Percentiles rank a stretch among this genome's conserved stretches.
Conservation (phyloP, 1,140 invertebrate species). For the Bombus pascuorum region DNA sequence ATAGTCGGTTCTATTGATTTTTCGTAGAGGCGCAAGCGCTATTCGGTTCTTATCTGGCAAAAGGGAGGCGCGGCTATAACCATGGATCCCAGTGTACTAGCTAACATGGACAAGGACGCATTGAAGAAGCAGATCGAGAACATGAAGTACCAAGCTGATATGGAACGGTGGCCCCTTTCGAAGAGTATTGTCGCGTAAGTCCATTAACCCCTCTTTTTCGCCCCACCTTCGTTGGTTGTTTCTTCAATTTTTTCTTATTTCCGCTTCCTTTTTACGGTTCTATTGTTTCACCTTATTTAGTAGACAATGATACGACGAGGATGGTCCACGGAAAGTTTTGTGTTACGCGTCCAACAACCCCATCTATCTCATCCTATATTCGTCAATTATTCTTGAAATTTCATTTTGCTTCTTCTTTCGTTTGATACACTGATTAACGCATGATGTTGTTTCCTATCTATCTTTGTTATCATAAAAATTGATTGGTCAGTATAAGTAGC, state of each 20-base stretch:
- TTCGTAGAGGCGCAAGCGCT: conserved; percentile 80
- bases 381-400: neutral
- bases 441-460: neutral
- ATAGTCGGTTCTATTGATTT: conserved; percentile 77
- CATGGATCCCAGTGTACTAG: conserved; percentile 95
- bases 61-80: conserved; percentile 83
- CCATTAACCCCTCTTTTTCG: conserved; percentile 59
- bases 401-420: too few relatives aligned
- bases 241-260: neutral
- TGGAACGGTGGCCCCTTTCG: conserved; percentile 97
- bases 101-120: conserved; percentile 98
- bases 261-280: neutral
- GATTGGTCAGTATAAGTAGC: neutral
- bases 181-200: conserved; percentile 98
- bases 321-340: conserved; percentile 15
- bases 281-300: neutral
- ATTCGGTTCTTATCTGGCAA: conserved; percentile 69
- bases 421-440: neutral
- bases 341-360: neutral
- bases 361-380: neutral
- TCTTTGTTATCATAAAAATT: neutral
- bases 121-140: conserved; percentile 98
- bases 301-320: neutral
- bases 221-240: too few relatives aligned
- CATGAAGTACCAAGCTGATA: conserved; percentile 97